A percentile compares a stretch with the other conserved stretches of the same genome.
phyloP scores from a whole-genome alignment of 2,113 vertebrate species.

The Mirza zaza region DNA sequence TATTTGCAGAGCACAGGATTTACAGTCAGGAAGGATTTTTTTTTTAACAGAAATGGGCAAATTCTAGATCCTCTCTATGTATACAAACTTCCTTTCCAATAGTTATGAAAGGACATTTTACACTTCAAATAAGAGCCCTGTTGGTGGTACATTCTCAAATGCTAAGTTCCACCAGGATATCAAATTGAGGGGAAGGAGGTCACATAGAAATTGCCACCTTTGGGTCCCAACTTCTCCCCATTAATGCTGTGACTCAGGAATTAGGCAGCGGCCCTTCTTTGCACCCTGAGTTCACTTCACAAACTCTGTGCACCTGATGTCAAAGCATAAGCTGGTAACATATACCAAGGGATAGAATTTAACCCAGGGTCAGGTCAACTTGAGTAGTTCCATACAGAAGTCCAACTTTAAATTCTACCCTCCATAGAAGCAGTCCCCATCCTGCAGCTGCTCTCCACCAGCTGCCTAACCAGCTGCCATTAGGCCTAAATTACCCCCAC shows the following conservation, averaged over 20 bases:
- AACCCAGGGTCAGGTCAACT: not conserved
- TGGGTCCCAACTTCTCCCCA: not conserved
- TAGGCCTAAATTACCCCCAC: slow-evolving; percentile 34
- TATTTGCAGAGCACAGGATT: slow-evolving; percentile 73
- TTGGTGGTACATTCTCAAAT: not conserved
- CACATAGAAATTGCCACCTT: not conserved
- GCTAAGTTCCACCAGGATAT: slow-evolving; percentile 44
- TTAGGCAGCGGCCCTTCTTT: not conserved
- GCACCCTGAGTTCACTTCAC: not conserved
- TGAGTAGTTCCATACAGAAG: not conserved
- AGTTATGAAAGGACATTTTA: slow-evolving; percentile 68
- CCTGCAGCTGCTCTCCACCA: slow-evolving; percentile 54
- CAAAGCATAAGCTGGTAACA: slow-evolving; percentile 2
- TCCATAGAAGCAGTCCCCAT: not conserved
- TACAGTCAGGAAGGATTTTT: slow-evolving; percentile 50
- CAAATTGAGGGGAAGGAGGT: not conserved
- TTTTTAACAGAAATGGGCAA: slow-evolving; percentile 56
- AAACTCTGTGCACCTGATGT: not conserved
- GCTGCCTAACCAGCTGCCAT: slow-evolving; percentile 67
- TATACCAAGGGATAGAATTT: not conserved
- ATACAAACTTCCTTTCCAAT: slow-evolving; percentile 55
- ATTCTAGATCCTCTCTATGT: slow-evolving; percentile 57
- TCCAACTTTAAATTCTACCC: slow-evolving; percentile 43
- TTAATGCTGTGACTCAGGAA: not conserved
- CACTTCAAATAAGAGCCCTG: slow-evolving; percentile 58